Evolutionary conservation across 2,888 invertebrate species (phyloP), one percentile per base, ranked within the genome.

Genomic region (Rhyacophila evoluta): DNA sequence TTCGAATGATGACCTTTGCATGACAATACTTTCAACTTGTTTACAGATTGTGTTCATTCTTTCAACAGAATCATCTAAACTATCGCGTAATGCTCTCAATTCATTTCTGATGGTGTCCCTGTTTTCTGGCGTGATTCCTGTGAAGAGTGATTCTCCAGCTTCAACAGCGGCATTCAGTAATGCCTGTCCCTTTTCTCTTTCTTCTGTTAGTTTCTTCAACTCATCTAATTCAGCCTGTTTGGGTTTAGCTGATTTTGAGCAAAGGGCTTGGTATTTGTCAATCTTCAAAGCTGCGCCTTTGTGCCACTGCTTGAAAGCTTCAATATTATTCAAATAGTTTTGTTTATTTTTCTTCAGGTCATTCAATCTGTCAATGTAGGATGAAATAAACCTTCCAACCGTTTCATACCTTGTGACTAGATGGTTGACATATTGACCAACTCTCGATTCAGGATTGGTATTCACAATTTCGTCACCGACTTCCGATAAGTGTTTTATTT

Each of bases 1-100:
- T 85, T 98, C 97, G 86, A 98, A 97, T 0, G 97, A 97, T 2
- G 96, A 95, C 86, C 97, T 92, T 84, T 97, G 96, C 85, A 97
- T 94, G 81, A 98, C 92, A 39, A 95, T 94, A 0, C 94, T 95
- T 89, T 98, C 98, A 15, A 97, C 94, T 84, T 94, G 94, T 86
- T 97, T 97, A 83, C 96, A 93, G 1, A 96, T 92, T 12, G 93
- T 93, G 85, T 95, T 97, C 0, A 97, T 93, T 86, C 94, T 94
- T 86, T 96, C 97, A 3, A 95, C 92, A 69, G 97, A 92, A 72
- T 94, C 91, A 87, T 98, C 98, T 84, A 96, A 96, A 81, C 93
- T 92, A 84, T 95, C 94, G 82, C 98, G 91, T 75, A 98, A 89
- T 81, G 92, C 90, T 84, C 97, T 91, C 15, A 98, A 86, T 85